Evolutionary conservation across 2,113 vertebrate species (phyloP).

Genomic region (Aldabrachelys gigantea): DNA sequence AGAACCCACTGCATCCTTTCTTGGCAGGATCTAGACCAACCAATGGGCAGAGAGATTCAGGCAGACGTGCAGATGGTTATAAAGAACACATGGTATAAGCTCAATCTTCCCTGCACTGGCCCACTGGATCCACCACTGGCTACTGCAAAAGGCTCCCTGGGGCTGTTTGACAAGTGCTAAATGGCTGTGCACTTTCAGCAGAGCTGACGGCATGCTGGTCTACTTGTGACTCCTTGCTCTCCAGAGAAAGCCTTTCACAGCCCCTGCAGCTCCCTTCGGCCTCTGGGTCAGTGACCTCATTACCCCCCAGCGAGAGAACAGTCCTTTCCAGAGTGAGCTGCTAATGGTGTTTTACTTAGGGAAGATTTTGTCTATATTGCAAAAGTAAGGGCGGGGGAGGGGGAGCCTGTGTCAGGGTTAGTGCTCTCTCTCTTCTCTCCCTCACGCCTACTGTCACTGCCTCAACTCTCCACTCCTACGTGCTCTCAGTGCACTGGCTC

Average conservation of each 20-base stretch:
- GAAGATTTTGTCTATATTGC: not conserved
- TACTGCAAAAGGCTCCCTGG: not conserved
- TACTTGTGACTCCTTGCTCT: not conserved
- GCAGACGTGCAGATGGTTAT: not conserved
- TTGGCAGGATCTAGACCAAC: not conserved
- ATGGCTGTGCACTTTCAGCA: not conserved
- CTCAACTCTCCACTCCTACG: not conserved
- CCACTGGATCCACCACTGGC: not conserved
- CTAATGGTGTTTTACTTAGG: not conserved
- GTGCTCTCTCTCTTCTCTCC: not conserved
- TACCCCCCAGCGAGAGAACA: not conserved
- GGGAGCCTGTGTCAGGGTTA: not conserved
- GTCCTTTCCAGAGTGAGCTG: not conserved
- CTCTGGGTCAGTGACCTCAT: not conserved
- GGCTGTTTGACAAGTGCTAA: not conserved
- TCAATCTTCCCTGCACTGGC: not conserved
- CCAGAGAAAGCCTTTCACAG: not conserved
- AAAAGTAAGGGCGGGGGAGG: not conserved
- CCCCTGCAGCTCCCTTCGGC: not conserved
- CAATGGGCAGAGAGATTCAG: not conserved
- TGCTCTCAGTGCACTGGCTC: not conserved
- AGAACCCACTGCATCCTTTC: not conserved
- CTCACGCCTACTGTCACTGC: accelerated
- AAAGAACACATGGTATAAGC: not conserved
- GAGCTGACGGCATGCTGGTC: not conserved